A percentile compares a stretch with the other conserved stretches of the same genome.
phyloP scores from a whole-genome alignment of 2,888 invertebrate species.

The Ramazzottius varieornatus region DNA sequence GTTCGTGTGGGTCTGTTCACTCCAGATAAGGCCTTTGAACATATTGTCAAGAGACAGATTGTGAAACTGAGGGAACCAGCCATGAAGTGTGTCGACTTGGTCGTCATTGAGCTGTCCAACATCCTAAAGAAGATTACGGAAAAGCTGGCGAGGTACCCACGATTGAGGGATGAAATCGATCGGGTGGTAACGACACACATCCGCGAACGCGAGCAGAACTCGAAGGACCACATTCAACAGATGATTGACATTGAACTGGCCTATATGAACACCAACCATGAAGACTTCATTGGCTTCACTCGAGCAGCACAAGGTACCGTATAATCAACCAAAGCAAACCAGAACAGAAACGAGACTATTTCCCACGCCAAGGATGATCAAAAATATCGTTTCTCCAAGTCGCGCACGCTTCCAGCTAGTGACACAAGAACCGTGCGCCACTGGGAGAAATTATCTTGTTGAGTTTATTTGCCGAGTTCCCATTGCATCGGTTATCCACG shows the following conservation, averaged over 20 bases:
- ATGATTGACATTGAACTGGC: slow-evolving; percentile 16
- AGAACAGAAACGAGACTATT: background rate
- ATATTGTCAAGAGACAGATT: slow-evolving; percentile 23
- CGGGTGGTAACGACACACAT: slow-evolving; percentile 25
- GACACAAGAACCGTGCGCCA: too few species aligned
- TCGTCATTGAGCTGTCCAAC: slow-evolving; percentile 24
- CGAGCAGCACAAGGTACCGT: slow-evolving; percentile 4
- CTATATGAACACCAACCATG: slow-evolving; percentile 8
- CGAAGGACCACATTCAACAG: slow-evolving; percentile 23
- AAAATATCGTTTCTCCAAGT: background rate
- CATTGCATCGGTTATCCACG: too few species aligned
- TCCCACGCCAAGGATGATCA: background rate
- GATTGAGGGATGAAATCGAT: slow-evolving; percentile 28
- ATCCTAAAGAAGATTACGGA: slow-evolving; percentile 26
- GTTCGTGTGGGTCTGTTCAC: slow-evolving; percentile 24
- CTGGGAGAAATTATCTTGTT: too few species aligned
- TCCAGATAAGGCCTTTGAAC: slow-evolving; percentile 25
- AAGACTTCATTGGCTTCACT: slow-evolving; percentile 7
- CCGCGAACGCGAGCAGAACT: slow-evolving; percentile 24
- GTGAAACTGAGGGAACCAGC: slow-evolving; percentile 21
- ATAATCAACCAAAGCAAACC: background rate
- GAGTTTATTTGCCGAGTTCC: too few species aligned
- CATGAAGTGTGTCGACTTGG: slow-evolving; percentile 29
- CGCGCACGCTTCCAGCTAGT: too few species aligned
- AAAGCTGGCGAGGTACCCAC: slow-evolving; percentile 26